Evolutionary conservation across 2,113 vertebrate species (phyloP), one percentile per base, ranked within the genome.

Genomic region (Argyrosomus japonicus): DNA sequence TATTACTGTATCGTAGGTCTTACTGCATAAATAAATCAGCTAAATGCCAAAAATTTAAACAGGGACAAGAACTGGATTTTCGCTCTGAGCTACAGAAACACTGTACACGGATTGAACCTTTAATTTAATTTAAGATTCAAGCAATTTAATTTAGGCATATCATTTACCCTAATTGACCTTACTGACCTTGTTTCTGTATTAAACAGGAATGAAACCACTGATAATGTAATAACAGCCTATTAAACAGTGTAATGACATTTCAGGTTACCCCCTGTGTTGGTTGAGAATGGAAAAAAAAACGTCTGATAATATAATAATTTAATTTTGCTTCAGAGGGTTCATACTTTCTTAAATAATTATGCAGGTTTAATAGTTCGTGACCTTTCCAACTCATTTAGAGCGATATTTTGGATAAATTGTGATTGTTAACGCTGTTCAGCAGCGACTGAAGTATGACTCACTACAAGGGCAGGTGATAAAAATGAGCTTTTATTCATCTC

Each of bases 11-110:
- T 9, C 50, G n/a, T 18, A 2, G 51, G 2, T 27, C 25, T 25
- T 5, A 14, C 17, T 40, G 76, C 13, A 64, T 62, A 48, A 56
- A 74, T n/a, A 4, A 67, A 78, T 74, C 9, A 29, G 61, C 18
- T 57, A 48, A 63, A 58, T 50, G 21, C 11, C 40, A 57, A 36
- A 64, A 70, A 43, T 53, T 10, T 25, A 32, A 77, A 67, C 60
- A 45, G 72, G 23, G 58, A 45, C 17, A 18, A 57, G 25, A 75
- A 15, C 9, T 57, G 15, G 11, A 62, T 71, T 64, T 58, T 56
- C 0, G 18, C 40, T 6, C 19, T 19, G 50, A 63, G 19, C 47
- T 45, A 27, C 15, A 82, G 47, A 40, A 60, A 43, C 47, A 13
- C 58, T 48, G 4, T 58, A 7, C 4, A 23, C n/a, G 19, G 61